A percentile compares a stretch with the other conserved stretches of the same genome.
phyloP scores from a whole-genome alignment of 2,113 vertebrate genomes.

The Eulemur rufifrons region DNA sequence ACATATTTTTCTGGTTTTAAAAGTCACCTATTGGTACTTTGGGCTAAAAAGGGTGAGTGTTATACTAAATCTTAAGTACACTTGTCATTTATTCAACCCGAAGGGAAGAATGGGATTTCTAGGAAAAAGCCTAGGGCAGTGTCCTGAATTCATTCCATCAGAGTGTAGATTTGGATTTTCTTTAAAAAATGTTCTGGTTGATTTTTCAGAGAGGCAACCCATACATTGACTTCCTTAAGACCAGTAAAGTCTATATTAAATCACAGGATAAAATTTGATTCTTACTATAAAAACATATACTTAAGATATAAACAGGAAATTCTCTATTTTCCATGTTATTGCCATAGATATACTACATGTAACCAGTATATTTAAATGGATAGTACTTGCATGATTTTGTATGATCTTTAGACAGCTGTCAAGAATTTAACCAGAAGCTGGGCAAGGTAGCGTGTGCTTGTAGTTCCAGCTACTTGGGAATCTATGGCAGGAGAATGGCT shows the following conservation, averaged over 20 bases:
- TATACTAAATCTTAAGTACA: not conserved
- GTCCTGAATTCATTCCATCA: conserved; percentile 29
- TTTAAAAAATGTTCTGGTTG: not conserved
- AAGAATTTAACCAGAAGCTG: not conserved
- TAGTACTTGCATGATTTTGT: conserved; percentile 2
- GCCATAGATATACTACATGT: not conserved
- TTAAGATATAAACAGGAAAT: not conserved
- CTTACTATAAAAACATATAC: not conserved
- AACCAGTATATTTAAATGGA: not conserved
- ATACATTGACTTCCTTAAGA: not conserved
- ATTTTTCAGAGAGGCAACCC: conserved; percentile 22
- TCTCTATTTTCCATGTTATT: not conserved
- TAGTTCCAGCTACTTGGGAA: not conserved
- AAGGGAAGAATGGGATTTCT: not conserved
- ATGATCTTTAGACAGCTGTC: not conserved
- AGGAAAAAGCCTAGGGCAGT: not conserved
- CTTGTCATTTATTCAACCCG: not conserved
- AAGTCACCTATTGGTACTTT: not conserved
- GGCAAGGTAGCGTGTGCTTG: not conserved
- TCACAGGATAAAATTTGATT: not conserved
- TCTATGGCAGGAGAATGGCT: not conserved
- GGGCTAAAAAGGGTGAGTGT: not conserved
- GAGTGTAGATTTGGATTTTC: conserved; percentile 17
- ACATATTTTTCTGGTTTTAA: conserved; percentile 18
- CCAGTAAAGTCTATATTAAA: conserved; percentile 18